Conservation (phyloP, 2,888 invertebrate genomes). For the Deroplatys truncata region DNA sequence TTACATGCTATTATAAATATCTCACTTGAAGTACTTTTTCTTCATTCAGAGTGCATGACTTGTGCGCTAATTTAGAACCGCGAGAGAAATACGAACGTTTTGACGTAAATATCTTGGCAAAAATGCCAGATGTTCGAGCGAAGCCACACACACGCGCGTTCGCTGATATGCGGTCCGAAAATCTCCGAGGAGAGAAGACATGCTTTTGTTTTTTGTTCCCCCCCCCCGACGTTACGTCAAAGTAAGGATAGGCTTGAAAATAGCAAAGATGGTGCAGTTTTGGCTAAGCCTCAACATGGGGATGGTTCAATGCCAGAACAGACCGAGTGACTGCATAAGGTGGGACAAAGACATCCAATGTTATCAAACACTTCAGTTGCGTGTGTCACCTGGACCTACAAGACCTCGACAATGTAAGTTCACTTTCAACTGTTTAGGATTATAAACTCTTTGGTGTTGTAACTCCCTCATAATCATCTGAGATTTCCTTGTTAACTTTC, state of each 20-base stretch:
- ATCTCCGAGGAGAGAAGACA: neutral
- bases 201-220: neutral
- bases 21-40: no score
- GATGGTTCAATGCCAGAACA: constrained; percentile 5
- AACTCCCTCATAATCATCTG: no score
- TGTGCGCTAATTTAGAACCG: no score
- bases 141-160: neutral
- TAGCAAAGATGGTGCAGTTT: neutral
- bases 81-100: no score
- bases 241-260: neutral
- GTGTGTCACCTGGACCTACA: neutral
- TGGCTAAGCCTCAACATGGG: neutral
- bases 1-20: no score
- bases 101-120: no score
- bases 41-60: no score
- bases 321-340: neutral
- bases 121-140: neutral
- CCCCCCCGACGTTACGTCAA: neutral
- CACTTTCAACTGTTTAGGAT: no score
- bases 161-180: no score
- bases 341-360: neutral
- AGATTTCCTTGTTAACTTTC: no score
- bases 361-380: neutral
- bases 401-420: neutral
- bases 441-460: no score